Evolutionary conservation across 2,113 vertebrate genomes (phyloP), one percentile per base, ranked within the genome.

Genomic region (Caranx melampygus): DNA sequence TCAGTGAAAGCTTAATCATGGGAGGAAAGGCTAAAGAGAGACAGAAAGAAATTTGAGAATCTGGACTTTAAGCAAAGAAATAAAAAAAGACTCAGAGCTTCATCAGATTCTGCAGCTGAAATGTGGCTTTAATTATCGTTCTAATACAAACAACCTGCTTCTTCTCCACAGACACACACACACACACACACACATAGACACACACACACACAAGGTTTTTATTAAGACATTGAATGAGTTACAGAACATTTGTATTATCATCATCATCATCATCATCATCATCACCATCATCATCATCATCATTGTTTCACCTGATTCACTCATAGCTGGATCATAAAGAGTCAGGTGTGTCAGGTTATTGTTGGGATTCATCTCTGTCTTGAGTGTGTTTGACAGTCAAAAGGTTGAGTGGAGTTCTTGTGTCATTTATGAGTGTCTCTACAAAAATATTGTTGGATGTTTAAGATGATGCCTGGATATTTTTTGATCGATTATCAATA

Each of bases 121-220:
- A 83, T 55, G 69, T 62, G 74, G 73, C 1, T 78, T 75, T 70
- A 47, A 85, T 82, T 77, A 65, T 77, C 64, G 12, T 75, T 26
- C n/a, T 75, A 31, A 72, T 78, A 11, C 5, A 20, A 82, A 80
- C 72, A 66, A 44, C 4, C 34, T 76, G 75, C 21, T 67, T 11
- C 9, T 45, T 75, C 52, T 72, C 21, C 40, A 42, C 40, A 42
- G 8, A 11, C 40, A 42, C 40, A 42, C 40, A 42, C 40, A 42
- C 40, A 42, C 40, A 9, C 40, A 2, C 40, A 42, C 40, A 9
- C 40, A 42, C 40, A 42, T 10, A 11, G 8, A 42, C 40, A 42
- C 40, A 42, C 40, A 42, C 6, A 42, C 40, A 42, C 8, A 9
- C 40, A 18, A 35, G 0, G 20, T 67, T 42, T 6, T 72, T 49